Evolutionary conservation across 2,113 vertebrate genomes (phyloP), one percentile per base, ranked within the genome.

Genomic region (Rutilus rutilus): DNA sequence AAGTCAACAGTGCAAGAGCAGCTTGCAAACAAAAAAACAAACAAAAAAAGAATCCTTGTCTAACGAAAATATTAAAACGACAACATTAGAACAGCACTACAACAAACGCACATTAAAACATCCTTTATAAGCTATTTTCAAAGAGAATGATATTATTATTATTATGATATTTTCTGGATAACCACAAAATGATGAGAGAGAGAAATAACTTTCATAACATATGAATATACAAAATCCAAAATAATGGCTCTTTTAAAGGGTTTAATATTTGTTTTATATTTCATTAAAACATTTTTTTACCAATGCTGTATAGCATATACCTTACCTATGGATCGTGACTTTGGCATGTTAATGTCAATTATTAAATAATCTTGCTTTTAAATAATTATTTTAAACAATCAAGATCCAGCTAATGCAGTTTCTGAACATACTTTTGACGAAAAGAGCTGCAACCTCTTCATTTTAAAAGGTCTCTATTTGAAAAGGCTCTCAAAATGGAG

Each of bases 401-500:
- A 78, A 69, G 17, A 17, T 39, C 69, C 36, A 45, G 36, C 73
- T 27, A 17, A 78, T 59, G 76, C 17, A 23, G 3, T 33, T 33
- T 78, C 27, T 78, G 75, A 54, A 21, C 27, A 57, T 78, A 11
- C 11, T 78, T n/a, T 15, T 42, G 15, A 60, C 42, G 23, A 62
- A 42, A 36, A 62, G 6, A 79, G 54, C 36, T 64, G 36, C 8
- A 45, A 47, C 15, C 17, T 23, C 5, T 64, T 25, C 60, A 64
- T 47, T 62, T 6, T 8, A 64, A 81, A 30, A 39, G 60, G n/a
- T 64, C 10, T 42, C 12, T 6, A 12, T 47, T 12, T 81, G 17
- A 65, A 65, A 80, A 62, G n/a, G 15, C 59, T 80, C 36, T 80
- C 59, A 80, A 80, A 80, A 47, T 81, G 78, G 36, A 80, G 57